Conservation (phyloP, 2,888 invertebrate genomes). For the Sesamia inferens region DNA sequence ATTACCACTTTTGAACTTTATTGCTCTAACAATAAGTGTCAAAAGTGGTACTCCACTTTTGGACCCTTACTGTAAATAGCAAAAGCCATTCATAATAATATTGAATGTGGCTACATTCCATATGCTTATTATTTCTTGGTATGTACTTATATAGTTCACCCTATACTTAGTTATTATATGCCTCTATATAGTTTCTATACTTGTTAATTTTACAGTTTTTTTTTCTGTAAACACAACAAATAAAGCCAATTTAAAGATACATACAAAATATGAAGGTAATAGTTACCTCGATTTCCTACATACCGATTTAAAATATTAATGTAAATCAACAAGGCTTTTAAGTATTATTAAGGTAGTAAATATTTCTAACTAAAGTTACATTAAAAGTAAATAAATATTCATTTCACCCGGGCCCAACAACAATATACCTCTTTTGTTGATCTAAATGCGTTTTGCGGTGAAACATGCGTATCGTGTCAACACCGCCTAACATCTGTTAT, state of each 20-base stretch:
- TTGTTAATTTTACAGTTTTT: neutral
- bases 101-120: no score
- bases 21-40: no score
- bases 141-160: neutral
- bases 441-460: constrained; percentile 50
- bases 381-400: constrained; percentile 42
- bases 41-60: no score
- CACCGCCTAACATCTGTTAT: constrained; percentile 60
- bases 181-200: neutral
- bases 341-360: neutral
- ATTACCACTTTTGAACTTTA: no score
- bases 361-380: neutral
- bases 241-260: neutral
- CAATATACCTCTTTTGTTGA: constrained; percentile 31
- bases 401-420: constrained; percentile 23
- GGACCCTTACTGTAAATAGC: no score
- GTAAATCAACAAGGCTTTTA: constrained; percentile 11
- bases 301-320: constrained; percentile 7
- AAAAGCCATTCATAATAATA: no score
- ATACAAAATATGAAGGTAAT: neutral
- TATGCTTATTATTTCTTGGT: constrained; percentile 18
- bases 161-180: neutral
- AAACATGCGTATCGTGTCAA: constrained; percentile 49
- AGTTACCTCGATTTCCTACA: neutral
- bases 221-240: neutral